Conservation (phyloP, 2,888 invertebrate species). For the Drosophila basisetae region DNA sequence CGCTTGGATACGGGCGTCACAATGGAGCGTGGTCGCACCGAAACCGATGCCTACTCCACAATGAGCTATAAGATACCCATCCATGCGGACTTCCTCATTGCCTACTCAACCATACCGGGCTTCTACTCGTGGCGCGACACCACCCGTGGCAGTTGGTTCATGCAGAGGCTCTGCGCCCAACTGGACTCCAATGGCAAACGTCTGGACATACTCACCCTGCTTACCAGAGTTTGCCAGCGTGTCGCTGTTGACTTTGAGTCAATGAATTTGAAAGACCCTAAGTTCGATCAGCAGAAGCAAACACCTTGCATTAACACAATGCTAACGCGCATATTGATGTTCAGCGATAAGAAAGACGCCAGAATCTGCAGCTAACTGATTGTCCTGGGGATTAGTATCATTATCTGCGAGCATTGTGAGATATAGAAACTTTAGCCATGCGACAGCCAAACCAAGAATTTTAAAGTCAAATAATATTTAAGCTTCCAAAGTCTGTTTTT, state of each 20-base stretch:
- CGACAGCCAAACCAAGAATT: neutral
- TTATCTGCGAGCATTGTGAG: conserved; percentile 40
- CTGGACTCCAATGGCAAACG: conserved; percentile 90
- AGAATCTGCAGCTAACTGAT: conserved; percentile 43
- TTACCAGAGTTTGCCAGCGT: conserved; percentile 93
- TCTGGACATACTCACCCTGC: conserved; percentile 92
- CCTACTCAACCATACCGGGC: conserved; percentile 97
- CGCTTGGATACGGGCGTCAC: conserved; percentile 92
- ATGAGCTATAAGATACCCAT: conserved; percentile 93
- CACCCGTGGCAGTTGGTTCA: conserved; percentile 97
- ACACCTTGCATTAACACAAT: conserved; percentile 96
- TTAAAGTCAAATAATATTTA: neutral
- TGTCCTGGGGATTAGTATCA: neutral
- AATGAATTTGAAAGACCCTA: conserved; percentile 90
- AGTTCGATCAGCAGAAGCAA: conserved; percentile 95
- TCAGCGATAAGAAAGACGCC: conserved; percentile 86
- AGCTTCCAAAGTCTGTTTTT: neutral
- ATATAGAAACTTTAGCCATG: conserved; percentile 23
- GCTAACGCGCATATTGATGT: conserved; percentile 92
- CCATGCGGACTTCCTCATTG: conserved; percentile 97
- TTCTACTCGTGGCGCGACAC: conserved; percentile 98
- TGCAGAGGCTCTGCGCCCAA: conserved; percentile 95
- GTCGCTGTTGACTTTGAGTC: conserved; percentile 97
- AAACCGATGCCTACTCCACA: conserved; percentile 89
- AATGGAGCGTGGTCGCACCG: conserved; percentile 86